Percentiles rank a stretch among this genome's conserved stretches.
phyloP scores from a whole-genome alignment of 1,140 invertebrate genomes.

The Coboldia fuscipes region DNA sequence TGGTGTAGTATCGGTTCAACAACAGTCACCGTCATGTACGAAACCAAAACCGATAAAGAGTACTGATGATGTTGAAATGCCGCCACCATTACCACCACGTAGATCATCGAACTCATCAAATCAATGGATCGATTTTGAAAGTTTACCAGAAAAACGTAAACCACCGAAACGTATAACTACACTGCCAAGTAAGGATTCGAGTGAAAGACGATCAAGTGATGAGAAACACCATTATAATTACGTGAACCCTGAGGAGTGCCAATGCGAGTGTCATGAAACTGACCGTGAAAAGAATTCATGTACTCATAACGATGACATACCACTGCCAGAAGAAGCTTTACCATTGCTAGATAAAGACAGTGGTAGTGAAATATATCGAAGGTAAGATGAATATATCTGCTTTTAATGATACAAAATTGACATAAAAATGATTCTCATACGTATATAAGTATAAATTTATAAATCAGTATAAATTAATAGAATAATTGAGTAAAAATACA shows the following conservation, averaged over 20 bases:
- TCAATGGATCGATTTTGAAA: slow-evolving; percentile 70
- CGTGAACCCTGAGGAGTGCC: slow-evolving; percentile 62
- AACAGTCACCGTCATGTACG: slow-evolving; percentile 1
- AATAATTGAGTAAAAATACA: too few relatives aligned
- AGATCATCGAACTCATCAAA: slow-evolving; percentile 20
- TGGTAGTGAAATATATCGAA: slow-evolving; percentile 4
- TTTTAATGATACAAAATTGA: too few relatives aligned
- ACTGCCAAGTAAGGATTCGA: slow-evolving; percentile 27
- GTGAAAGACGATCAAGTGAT: slow-evolving; percentile 15
- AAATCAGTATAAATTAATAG: too few relatives aligned
- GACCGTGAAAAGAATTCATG: too few relatives aligned
- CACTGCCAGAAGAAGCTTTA: slow-evolving; percentile 12
- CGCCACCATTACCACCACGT: slow-evolving; percentile 27
- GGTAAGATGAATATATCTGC: too few relatives aligned
- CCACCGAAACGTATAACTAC: slow-evolving; percentile 59
- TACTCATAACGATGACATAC: slow-evolving; percentile 4
- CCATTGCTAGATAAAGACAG: slow-evolving; percentile 12
- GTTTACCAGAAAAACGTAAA: slow-evolving; percentile 56
- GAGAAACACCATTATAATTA: slow-evolving; percentile 37
- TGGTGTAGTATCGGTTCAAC: slow-evolving; percentile 8
- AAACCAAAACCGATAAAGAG: slow-evolving; percentile 2
- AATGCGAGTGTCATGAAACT: slow-evolving; percentile 58
- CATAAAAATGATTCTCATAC: too few relatives aligned
- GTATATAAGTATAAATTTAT: too few relatives aligned
- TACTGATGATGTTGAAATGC: slow-evolving; percentile 10